Base-by-base conservation (phyloP, 2,113 vertebrate genomes). In the Mustela nigripes region DNA sequence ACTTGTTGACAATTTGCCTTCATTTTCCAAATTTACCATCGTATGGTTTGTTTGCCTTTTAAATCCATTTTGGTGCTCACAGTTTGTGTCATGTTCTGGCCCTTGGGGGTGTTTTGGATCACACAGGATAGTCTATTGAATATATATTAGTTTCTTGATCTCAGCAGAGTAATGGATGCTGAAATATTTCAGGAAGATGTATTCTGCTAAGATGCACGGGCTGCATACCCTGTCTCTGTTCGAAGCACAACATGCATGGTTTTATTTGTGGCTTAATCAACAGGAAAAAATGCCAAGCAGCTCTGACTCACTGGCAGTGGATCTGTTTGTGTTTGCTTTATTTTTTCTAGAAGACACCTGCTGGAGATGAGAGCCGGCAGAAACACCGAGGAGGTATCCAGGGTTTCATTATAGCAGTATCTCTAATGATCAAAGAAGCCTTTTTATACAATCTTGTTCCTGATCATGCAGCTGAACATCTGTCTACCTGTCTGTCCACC, bases 401-500 rank as follows among this genome's bases (percentile, higher is more conserved):
- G 97, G 97, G 98, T 98, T 98, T 94, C 69, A 45, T 96, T 87
- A 88, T 42, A 39, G 87, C 95, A 85, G 45, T 62, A 97, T 62
- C 90, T 88, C 92, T 96, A 95, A 98, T 98, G 98, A 98, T 98
- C 98, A 98, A 97, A 98, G 98, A 63, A 48, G 84, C 74, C 90
- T 97, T 97, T 97, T 96, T 85, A 10, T 94, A 48, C 92, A 76
- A 4, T 83, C 96, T 92, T 95, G 96, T 96, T 98, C 97, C 97
- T 97, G 83, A 95, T 96, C 87, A 16, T 85, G 91, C 96, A 96
- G 91, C 96, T 73, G 96, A 97, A 73, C 82, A 94, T 97, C 94
- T 97, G 98, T 98, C 97, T 97, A 96, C 98, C 98, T 98, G 98
- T 98, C 99, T 98, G 96, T 94, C 97, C 96, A 97, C 98, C 95